A percentile compares a stretch with the other conserved stretches of the same genome.
Evolutionary conservation across 2,797 vertebrate genomes (phyloP).

Genomic region (Chaenodraco wilsoni): DNA sequence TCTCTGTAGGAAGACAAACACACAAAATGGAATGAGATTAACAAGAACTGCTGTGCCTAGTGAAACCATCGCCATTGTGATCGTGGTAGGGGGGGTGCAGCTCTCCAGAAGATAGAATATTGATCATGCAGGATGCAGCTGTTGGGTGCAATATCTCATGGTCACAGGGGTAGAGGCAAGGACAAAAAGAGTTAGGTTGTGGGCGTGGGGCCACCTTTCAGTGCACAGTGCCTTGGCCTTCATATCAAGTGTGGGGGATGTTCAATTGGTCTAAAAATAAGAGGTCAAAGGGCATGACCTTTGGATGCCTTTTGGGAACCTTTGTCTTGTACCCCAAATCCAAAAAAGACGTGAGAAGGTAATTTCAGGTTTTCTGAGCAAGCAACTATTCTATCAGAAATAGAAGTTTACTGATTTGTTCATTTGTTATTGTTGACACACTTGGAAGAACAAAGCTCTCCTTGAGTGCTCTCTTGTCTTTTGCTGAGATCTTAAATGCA

Average conservation of each 20-base stretch:
- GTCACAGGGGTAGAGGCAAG: conserved; percentile 49
- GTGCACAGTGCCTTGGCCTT: conserved; percentile 67
- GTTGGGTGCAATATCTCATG: conserved; percentile 68
- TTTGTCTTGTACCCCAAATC: conserved; percentile 62
- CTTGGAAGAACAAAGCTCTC: conserved; percentile 4
- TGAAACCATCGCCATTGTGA: conserved; percentile 45
- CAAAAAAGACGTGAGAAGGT: conserved; percentile 25
- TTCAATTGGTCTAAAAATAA: conserved; percentile 45
- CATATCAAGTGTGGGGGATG: conserved; percentile 61
- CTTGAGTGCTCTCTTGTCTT: background rate
- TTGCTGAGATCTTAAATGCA: background rate
- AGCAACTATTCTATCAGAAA: background rate
- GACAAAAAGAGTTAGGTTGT: conserved; percentile 64
- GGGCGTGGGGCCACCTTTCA: conserved; percentile 49
- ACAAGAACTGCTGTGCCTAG: conserved; percentile 22
- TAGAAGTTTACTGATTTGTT: background rate
- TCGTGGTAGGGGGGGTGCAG: background rate
- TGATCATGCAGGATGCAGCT: conserved; percentile 71
- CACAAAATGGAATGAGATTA: conserved; percentile 29
- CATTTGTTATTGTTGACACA: conserved; percentile 16
- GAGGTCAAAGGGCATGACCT: conserved; percentile 73
- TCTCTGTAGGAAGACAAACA: conserved; percentile 84
- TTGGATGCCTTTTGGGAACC: conserved; percentile 63
- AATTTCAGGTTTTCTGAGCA: background rate
- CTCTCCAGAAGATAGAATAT: conserved; percentile 51